Conservation (phyloP, 2,888 invertebrate species). For the Cyrtodaria siliqua region DNA sequence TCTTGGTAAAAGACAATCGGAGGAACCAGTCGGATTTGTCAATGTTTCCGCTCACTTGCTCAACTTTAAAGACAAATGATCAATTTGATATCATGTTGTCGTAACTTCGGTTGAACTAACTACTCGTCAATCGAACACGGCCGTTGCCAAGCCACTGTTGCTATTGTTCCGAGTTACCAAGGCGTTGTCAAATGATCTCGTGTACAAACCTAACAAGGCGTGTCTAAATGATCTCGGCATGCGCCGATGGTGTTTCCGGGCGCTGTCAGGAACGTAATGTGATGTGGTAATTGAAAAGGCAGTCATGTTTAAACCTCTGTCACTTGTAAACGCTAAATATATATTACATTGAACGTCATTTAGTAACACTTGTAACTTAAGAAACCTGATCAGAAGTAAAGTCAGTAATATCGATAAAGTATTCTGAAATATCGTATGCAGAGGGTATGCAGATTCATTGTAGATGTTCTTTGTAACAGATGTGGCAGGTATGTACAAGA, state of each 20-base stretch:
- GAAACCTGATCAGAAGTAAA: too few relatives aligned
- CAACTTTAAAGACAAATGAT: slow-evolving; percentile 15
- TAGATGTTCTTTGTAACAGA: too few relatives aligned
- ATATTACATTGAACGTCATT: too few relatives aligned
- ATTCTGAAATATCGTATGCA: too few relatives aligned
- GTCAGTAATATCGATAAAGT: too few relatives aligned
- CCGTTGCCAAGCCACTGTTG: background rate
- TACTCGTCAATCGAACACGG: background rate
- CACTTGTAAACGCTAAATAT: too few relatives aligned
- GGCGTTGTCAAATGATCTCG: slow-evolving; percentile 14
- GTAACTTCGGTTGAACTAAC: background rate
- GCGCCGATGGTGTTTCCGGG: slow-evolving; percentile 12
- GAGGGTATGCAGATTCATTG: too few relatives aligned
- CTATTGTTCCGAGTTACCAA: slow-evolving; percentile 1
- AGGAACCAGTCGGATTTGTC: slow-evolving; percentile 42
- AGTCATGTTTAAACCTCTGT: too few relatives aligned
- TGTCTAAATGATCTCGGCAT: slow-evolving; percentile 24
- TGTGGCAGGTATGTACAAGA: too few relatives aligned
- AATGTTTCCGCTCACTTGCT: slow-evolving; percentile 50
- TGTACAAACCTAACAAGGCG: slow-evolving; percentile 25
- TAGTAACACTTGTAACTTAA: too few relatives aligned
- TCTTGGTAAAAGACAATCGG: slow-evolving; percentile 40
- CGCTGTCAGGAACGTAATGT: slow-evolving; percentile 24
- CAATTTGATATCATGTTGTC: slow-evolving; percentile 27
- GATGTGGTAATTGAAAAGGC: slow-evolving; percentile 12